Evolutionary conservation across 2,113 vertebrate species (phyloP), one percentile per base, ranked within the genome.

Genomic region (Scolopax mira): DNA sequence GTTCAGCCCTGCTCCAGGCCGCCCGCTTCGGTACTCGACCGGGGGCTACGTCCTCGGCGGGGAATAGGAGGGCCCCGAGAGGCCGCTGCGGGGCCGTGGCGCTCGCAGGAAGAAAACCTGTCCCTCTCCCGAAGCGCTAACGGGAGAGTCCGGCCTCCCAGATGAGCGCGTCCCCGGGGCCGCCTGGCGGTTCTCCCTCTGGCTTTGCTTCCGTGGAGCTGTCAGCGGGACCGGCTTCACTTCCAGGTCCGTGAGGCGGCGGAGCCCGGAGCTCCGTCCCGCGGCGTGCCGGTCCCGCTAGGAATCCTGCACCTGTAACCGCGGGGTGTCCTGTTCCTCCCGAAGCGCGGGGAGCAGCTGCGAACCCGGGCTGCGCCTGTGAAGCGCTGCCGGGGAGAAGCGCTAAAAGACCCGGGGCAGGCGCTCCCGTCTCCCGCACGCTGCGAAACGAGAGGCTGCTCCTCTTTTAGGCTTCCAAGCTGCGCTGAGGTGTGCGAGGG

Each of bases 91-190:
- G 55, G 61, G 48, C 33, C 61, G 27, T 42, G 22, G 61, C 41
- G 37, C 37, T 48, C 28, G 0, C 13, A 1, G 77, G 31, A 9
- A 9, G n/a, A 10, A 62, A 23, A 2, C 9, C 7, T 2, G 1
- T 18, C 44, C 2, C n/a, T 21, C 33, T 16, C 15, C 21, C 7
- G 49, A 7, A 18, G 4, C 7, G 22, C 39, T 3, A 0, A 37
- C 23, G n/a, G 58, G 35, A 60, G n/a, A 37, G 58, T 15, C n/a
- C n/a, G 13, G 57, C 22, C 57, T 60, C 57, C n/a, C n/a, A n/a
- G n/a, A 37, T 17, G 60, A 61, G 60, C 24, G 15, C 9, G 25
- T 39, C 37, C 25, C 37, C 16, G 60, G 25, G 11, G 37, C 35
- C 17, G 60, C 25, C 60, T 39, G 60, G 25, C 35, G 3, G 16